phyloP scores from a whole-genome alignment of 2,888 invertebrate species.

The Dasysyrphus albostriatus region DNA sequence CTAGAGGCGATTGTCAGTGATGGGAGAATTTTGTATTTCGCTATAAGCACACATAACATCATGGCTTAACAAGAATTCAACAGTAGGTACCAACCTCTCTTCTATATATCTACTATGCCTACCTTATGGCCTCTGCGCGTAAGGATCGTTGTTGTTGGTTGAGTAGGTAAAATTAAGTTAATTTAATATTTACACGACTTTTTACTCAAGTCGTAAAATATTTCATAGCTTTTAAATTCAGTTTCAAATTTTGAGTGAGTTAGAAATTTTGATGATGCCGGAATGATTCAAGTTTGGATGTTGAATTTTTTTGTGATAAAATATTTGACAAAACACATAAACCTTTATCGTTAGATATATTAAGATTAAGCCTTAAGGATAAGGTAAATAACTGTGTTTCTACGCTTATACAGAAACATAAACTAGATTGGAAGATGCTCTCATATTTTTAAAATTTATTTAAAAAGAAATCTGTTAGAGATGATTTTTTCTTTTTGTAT shows the following conservation, averaged over 20 bases:
- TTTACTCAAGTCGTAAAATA: conserved; percentile 33
- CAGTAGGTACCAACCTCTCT: no score
- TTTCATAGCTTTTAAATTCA: conserved; percentile 45
- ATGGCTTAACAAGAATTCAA: background rate
- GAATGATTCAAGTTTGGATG: conserved; percentile 2
- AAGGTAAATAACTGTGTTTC: background rate
- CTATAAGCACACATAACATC: background rate
- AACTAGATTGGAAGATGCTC: background rate
- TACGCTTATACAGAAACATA: background rate
- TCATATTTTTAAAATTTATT: background rate
- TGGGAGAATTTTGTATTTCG: background rate
- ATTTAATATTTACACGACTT: conserved; percentile 50
- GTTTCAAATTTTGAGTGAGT: conserved; percentile 6
- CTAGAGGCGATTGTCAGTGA: conserved; percentile 40
- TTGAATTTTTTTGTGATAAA: background rate
- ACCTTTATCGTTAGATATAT: background rate
- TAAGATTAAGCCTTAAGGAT: background rate
- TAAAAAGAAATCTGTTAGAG: background rate
- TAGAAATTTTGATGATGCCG: conserved; percentile 14
- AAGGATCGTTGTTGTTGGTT: background rate
- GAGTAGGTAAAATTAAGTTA: conserved; percentile 16
- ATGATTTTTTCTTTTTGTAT: background rate
- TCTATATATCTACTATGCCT: no score
- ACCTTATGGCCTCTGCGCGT: background rate
- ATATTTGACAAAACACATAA: background rate